phyloP scores from a whole-genome alignment of 2,797 vertebrate genomes.

The Falco berigora region DNA sequence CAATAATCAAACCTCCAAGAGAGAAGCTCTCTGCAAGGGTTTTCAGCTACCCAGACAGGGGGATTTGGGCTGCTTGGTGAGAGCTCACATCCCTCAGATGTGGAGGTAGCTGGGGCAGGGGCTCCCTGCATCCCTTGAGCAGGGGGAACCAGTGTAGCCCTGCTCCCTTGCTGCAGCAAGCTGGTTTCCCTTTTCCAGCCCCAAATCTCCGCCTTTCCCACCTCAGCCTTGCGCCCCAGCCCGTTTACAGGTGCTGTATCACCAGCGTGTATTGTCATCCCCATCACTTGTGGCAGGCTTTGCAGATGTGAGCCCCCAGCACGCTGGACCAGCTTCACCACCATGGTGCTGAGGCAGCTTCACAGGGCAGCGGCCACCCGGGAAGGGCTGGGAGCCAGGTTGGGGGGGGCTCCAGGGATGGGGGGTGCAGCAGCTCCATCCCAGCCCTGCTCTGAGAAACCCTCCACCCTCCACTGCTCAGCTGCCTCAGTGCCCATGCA shows the following conservation, averaged over 20 bases:
- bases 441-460: neutral
- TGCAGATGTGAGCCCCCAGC: rapidly evolving
- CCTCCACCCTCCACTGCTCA: neutral
- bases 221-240: rapidly evolving
- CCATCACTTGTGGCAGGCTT: neutral
- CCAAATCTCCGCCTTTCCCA: neutral
- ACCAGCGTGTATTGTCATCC: rapidly evolving
- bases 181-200: neutral
- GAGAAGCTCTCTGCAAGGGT: neutral
- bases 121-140: neutral
- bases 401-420: too few relatives aligned
- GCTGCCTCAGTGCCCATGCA: rapidly evolving
- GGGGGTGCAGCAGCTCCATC: neutral
- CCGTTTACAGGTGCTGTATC: neutral
- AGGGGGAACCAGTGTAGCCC: neutral
- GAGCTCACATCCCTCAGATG: rapidly evolving
- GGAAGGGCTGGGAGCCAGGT: neutral
- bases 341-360: neutral
- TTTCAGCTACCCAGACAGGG: neutral
- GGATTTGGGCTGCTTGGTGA: neutral
- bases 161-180: neutral
- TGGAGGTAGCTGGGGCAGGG: neutral
- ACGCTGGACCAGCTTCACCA: rapidly evolving
- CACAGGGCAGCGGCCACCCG: rapidly evolving
- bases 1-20: neutral